These are phyloP conservation scores for Burhinus oedicnemus DNA, from an alignment of 2,113 vertebrate species.

Conservation along the genomic window DNA sequence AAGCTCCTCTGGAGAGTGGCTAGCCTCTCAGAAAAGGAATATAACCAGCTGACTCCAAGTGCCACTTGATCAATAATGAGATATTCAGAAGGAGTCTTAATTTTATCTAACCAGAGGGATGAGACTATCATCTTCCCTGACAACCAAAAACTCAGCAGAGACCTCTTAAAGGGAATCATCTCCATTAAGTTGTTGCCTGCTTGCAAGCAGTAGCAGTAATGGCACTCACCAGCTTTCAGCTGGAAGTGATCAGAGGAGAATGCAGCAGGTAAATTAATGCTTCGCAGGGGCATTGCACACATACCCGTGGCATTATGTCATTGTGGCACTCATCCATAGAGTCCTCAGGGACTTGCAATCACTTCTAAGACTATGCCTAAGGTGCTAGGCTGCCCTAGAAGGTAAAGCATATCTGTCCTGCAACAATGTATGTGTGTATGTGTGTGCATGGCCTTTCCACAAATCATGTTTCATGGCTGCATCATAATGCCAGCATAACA, in stretches of 20 bases:
- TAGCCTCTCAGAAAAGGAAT: conserved; percentile 54
- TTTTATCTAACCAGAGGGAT: conserved; percentile 64
- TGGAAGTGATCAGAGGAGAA: not conserved
- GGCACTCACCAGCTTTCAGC: conserved; percentile 60
- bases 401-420: not conserved
- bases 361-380: not conserved
- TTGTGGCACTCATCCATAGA: not conserved
- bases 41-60: conserved; percentile 65
- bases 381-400: not conserved
- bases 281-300: not conserved
- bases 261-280: conserved; percentile 34
- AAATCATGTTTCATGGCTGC: not conserved
- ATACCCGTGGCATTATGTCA: not conserved
- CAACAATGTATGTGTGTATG: not conserved
- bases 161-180: conserved; percentile 69
- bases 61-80: conserved; percentile 72
- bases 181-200: conserved; percentile 68
- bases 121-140: conserved; percentile 69
- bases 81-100: conserved; percentile 72
- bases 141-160: conserved; percentile 71
- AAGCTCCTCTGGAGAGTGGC: conserved; percentile 8
- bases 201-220: conserved; percentile 49
- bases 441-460: not conserved
- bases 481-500: rapidly evolving
- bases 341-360: not conserved